phyloP scores from a whole-genome alignment of 1,140 invertebrate genomes.

The Hylaeus volcanicus region DNA sequence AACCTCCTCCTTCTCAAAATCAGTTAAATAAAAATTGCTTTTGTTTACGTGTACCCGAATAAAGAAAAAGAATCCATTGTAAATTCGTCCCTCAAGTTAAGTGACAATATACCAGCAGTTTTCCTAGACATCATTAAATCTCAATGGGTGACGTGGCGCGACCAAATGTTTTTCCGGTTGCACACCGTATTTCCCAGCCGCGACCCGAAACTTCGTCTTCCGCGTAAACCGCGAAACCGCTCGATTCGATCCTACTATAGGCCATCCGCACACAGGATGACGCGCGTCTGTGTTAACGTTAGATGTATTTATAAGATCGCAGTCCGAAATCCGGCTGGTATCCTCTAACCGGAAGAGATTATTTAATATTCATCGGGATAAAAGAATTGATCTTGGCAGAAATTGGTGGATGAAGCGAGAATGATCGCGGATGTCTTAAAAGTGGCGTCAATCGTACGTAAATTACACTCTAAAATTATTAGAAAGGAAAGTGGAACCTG shows the following conservation, averaged over 20 bases:
- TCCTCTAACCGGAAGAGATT: neutral
- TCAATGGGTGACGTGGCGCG: neutral
- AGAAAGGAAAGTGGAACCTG: slow-evolving; percentile 26
- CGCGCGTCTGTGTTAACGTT: neutral
- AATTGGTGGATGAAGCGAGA: slow-evolving; percentile 3
- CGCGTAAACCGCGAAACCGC: slow-evolving; percentile 34
- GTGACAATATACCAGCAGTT: neutral
- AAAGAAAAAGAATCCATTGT: no score
- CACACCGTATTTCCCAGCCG: neutral
- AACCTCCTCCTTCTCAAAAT: no score
- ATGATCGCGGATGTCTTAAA: neutral
- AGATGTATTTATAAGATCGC: slow-evolving; percentile 20
- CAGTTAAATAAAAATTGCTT: no score
- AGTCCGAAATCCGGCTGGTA: neutral
- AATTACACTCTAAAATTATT: slow-evolving; percentile 36
- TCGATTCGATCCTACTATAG: slow-evolving; percentile 31
- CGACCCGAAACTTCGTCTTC: slow-evolving; percentile 32
- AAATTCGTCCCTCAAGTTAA: no score
- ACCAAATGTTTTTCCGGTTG: slow-evolving; percentile 41
- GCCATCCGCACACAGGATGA: neutral
- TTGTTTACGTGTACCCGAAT: no score
- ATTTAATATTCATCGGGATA: neutral
- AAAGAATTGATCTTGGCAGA: slow-evolving; percentile 15
- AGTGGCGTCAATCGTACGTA: slow-evolving; percentile 34
- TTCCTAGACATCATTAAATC: slow-evolving; percentile 8